Evolutionary conservation across 2,113 vertebrate genomes (phyloP), one percentile per base, ranked within the genome.

Genomic region (Pachypanchax playfairii): DNA sequence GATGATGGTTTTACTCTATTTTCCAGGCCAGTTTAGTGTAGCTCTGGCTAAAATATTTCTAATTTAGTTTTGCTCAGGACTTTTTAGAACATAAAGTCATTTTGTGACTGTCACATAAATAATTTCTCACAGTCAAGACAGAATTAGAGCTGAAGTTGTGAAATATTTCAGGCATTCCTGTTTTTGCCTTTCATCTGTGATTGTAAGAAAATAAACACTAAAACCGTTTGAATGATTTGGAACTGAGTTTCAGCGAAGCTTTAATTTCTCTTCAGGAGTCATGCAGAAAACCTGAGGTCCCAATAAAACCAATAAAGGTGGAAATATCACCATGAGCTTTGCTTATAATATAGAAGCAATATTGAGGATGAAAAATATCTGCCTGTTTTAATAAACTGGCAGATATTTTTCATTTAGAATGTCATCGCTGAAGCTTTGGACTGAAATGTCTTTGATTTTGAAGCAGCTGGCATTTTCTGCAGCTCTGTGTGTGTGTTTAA

Each of bases 241-340:
- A 4, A 5, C 31, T 35, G 33, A 9, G 13, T 35, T 6, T 81
- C 65, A 77, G 46, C 18, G 39, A 20, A 54, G 68, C 62, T 79
- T 64, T 74, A 72, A 59, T 73, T 79, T 69, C 66, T 56, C 52
- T 41, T 53, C 31, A 52, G 42, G 41, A 59, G 20, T 61, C 46
- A 36, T 18, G 59, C 44, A 33, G 28, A 2, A 35, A 62, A 54
- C 70, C 44, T 9, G 25, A 28, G 36, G 12, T 52, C 48, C 39
- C 39, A 52, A 42, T 43, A 59, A 71, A 79, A 80, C 70, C 59
- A 80, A 79, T 82, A 76, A 72, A 57, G 63, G n/a, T 12, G 36
- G 41, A 76, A 80, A 70, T 67, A 76, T 46, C 83, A 74, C 48
- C 6, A 41, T 20, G 47, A 60, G 70, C 39, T 83, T 75, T 81